A percentile compares a stretch with the other conserved stretches of the same genome.
These are phyloP conservation scores for Grantiella picta DNA, from an alignment of 2,113 vertebrate genomes.

Conservation along the genomic window DNA sequence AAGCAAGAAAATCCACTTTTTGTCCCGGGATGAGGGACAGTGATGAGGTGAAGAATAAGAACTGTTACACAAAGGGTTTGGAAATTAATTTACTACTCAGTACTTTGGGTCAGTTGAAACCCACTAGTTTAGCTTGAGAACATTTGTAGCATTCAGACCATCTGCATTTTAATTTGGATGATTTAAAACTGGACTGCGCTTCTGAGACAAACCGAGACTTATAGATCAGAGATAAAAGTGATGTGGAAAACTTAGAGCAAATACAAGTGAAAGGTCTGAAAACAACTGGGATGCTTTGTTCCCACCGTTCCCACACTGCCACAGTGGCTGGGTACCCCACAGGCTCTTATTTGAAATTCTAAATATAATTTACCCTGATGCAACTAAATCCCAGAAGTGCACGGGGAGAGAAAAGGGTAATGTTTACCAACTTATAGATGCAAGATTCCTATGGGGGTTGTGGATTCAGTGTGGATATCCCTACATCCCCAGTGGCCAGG, in stretches of 20 bases:
- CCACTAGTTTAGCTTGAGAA: background rate
- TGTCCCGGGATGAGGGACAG: background rate
- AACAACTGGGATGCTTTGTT: background rate
- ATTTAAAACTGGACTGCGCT: background rate
- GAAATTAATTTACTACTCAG: background rate
- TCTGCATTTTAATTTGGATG: background rate
- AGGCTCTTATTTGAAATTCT: conserved; percentile 1
- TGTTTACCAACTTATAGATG: background rate
- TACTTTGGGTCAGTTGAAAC: background rate
- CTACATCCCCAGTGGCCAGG: background rate
- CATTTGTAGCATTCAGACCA: background rate
- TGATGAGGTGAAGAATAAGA: background rate
- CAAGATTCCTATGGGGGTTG: background rate
- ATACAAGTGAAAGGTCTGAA: background rate
- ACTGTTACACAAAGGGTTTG: background rate
- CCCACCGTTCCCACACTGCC: background rate
- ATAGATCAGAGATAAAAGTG: background rate
- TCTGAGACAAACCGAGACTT: background rate
- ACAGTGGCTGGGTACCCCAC: background rate
- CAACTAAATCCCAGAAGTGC: background rate
- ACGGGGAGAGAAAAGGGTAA: background rate
- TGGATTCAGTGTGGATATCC: background rate
- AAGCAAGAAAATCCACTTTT: background rate
- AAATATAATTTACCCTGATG: background rate
- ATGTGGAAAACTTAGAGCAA: background rate